Percentiles rank a stretch among this genome's conserved stretches.
phyloP scores from a whole-genome alignment of 2,797 vertebrate genomes.

The Natrix natrix region DNA sequence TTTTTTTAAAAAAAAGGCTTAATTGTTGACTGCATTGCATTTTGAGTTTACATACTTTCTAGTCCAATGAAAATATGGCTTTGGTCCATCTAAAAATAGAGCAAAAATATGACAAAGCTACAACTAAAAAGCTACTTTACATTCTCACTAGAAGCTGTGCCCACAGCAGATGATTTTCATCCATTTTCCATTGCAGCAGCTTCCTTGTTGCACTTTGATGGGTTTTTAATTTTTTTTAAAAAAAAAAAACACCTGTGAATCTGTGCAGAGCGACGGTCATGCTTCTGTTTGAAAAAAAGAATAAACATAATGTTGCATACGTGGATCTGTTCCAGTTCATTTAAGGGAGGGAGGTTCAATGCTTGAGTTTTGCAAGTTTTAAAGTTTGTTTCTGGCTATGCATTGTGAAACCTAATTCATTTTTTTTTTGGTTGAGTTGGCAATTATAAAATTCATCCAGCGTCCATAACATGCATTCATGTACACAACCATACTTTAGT shows the following conservation, averaged over 20 bases:
- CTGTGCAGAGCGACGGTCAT: background rate
- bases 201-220: background rate
- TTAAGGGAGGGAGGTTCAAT: background rate
- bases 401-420: background rate
- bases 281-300: background rate
- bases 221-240: background rate
- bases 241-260: background rate
- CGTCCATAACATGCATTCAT: slow-evolving; percentile 9
- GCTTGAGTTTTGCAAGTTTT: background rate
- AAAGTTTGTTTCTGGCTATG: background rate
- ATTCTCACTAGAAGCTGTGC: background rate
- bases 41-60: background rate
- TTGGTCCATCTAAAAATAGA: background rate
- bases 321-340: background rate
- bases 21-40: background rate
- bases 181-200: background rate
- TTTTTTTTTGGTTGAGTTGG: background rate
- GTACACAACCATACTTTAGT: slow-evolving; percentile 30
- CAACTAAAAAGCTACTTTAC: background rate
- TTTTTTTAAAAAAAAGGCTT: background rate
- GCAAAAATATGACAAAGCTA: background rate
- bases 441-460: background rate
- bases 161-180: background rate
- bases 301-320: background rate
- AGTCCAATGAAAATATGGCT: background rate